Evolutionary conservation across 2,797 vertebrate genomes (phyloP).

Genomic region (Halcyon badia): DNA sequence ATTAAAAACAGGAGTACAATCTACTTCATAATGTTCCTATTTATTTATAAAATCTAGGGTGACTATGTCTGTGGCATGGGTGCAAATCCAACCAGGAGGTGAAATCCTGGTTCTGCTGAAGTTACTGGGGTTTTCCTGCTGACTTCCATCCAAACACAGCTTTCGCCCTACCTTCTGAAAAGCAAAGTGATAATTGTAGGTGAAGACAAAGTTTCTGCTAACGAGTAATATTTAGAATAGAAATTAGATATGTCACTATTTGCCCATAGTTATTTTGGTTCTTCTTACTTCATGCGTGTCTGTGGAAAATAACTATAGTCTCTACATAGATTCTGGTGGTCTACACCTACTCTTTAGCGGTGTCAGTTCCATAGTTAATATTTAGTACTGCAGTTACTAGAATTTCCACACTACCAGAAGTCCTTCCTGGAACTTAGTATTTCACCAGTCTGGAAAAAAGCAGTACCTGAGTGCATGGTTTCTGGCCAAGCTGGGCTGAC

Average conservation of each 20-base stretch:
- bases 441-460: background rate
- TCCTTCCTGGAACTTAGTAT: background rate
- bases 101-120: background rate
- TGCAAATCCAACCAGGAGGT: background rate
- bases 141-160: background rate
- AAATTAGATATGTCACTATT: background rate
- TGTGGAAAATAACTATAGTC: background rate
- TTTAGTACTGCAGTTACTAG: background rate
- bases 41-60: background rate
- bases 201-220: background rate
- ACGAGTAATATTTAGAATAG: background rate
- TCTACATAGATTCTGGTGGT: background rate
- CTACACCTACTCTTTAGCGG: background rate
- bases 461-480: constrained; percentile 93
- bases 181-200: background rate
- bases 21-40: background rate
- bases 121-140: background rate
- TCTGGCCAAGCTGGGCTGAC: constrained; percentile 92
- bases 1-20: background rate
- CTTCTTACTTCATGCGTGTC: background rate
- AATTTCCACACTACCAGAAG: background rate
- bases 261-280: background rate
- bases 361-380: background rate
- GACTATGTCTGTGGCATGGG: background rate
- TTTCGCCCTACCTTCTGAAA: background rate